phyloP scores from a whole-genome alignment of 1,140 invertebrate species.

The Eciton burchellii region DNA sequence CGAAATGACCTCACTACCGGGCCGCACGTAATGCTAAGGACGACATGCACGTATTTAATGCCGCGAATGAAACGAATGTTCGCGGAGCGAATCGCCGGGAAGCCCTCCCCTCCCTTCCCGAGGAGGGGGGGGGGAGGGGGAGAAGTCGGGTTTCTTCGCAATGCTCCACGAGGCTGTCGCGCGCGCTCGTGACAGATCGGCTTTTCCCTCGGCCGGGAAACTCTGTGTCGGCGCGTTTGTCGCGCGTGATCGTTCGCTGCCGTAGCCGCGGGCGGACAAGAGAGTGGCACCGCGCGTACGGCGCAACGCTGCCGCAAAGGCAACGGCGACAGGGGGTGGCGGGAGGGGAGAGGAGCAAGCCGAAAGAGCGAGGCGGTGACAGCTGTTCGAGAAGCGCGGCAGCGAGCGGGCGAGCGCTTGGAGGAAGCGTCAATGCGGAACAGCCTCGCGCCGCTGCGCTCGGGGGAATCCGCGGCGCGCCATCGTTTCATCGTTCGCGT shows the following conservation, averaged over 20 bases:
- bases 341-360: slow-evolving; percentile 29
- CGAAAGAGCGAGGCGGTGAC: slow-evolving; percentile 33
- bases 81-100: too few relatives aligned
- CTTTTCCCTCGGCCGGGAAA: not conserved
- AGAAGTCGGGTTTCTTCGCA: too few relatives aligned
- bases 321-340: not conserved
- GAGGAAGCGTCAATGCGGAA: slow-evolving; percentile 41
- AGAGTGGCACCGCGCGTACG: slow-evolving; percentile 12
- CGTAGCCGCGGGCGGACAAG: slow-evolving; percentile 4
- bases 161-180: not conserved
- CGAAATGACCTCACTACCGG: too few relatives aligned
- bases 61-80: not conserved
- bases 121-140: too few relatives aligned
- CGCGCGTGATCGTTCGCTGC: slow-evolving; percentile 2
- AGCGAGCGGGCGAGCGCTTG: slow-evolving; percentile 10
- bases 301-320: too few relatives aligned
- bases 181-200: slow-evolving; percentile 14
- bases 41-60: not conserved
- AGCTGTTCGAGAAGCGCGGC: slow-evolving; percentile 44
- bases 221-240: slow-evolving; percentile 35
- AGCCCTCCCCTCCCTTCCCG: too few relatives aligned
- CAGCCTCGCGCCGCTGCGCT: slow-evolving; percentile 21
- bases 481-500: slow-evolving; percentile 66
- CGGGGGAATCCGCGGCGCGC: slow-evolving; percentile 44
- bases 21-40: too few relatives aligned